Base-by-base conservation (phyloP, 2,888 invertebrate genomes). In the Pterobdella sp. region DNA sequence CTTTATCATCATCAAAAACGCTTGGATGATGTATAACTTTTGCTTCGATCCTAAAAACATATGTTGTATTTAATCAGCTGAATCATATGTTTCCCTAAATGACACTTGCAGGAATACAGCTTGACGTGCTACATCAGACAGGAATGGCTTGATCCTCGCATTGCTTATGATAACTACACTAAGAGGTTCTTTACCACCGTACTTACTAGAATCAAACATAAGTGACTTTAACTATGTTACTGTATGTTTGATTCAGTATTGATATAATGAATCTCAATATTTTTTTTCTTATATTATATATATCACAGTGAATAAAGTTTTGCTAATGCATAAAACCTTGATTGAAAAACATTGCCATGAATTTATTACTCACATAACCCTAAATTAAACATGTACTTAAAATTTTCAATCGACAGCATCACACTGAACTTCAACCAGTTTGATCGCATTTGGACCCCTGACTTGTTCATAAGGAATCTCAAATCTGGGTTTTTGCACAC, bases 401-500 rank as follows among this genome's bases (percentile, higher is more conserved):
- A 10, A 29, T 68, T 31, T 26, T n/a, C 49, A 72, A 73, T 72
- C 73, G 67, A 49, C 67, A 74, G 74, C 72, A 74, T 77, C 37
- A 77, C 77, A 1, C 73, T 77, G 34, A 76, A 75, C 74, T 75
- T 77, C 73, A 75, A 77, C 74, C 76, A 76, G 68, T 75, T 74
- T 56, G 63, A 60, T n/a, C 64, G 75, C 78, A 93, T 93, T 82
- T 93, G 93, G 93, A 87, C 93, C 74, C 93, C 93, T 0, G 93
- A 93, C 84, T 92, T 92, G 83, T 93, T 93, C 85, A 93, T 93
- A 84, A 93, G 93, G 85, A 93, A 93, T 82, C 93, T 93, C 29
- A 93, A 93, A 85, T 91, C 92, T 81, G 93, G 93, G 1, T 92
- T 92, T 26, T 93, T 93, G 81, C 93, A 93, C 79, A 92, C 93